Conservation (phyloP, 2,888 invertebrate species). For the Microplitis manilae region DNA sequence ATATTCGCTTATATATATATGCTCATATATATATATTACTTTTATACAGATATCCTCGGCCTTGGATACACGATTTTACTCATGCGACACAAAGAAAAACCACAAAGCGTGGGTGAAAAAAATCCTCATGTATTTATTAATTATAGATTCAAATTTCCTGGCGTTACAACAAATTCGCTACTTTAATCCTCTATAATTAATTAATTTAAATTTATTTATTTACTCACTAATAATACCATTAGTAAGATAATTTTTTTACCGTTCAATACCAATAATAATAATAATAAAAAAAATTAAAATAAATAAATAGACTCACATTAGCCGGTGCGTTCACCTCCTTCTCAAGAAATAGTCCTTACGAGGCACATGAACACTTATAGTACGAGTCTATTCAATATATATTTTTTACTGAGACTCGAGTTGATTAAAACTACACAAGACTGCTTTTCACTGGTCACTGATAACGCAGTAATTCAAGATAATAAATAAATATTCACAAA, state of each 20-base stretch:
- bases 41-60: not conserved
- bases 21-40: no score
- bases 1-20: not conserved
- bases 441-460: constrained; percentile 31
- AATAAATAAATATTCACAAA: not conserved
- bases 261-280: not conserved
- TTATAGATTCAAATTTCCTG: not conserved
- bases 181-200: no score
- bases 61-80: not conserved
- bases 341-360: constrained; percentile 54
- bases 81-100: constrained; percentile 21
- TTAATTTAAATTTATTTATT: no score
- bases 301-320: constrained; percentile 46
- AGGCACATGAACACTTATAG: constrained; percentile 55
- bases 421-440: not conserved
- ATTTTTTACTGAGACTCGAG: constrained; percentile 6
- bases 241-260: not conserved
- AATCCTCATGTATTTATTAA: not conserved
- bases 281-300: constrained; percentile 1
- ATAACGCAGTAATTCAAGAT: not conserved
- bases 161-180: no score
- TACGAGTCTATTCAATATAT: not conserved
- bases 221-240: not conserved
- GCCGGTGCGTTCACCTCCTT: constrained; percentile 54
- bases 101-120: constrained; percentile 6